phyloP scores from a whole-genome alignment of 1,140 invertebrate genomes.

The Apis florea region DNA sequence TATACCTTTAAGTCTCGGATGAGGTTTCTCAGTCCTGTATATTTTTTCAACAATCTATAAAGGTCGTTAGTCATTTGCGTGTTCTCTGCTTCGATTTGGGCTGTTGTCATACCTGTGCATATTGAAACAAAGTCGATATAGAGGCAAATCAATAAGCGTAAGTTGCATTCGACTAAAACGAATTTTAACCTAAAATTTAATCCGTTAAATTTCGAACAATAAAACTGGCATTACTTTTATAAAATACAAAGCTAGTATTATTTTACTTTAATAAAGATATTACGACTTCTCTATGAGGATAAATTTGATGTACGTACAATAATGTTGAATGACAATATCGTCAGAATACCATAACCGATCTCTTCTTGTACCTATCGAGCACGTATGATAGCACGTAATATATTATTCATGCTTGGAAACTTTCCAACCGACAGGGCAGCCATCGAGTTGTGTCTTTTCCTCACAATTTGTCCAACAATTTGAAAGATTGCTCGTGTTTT shows the following conservation, averaged over 20 bases:
- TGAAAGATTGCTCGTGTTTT: neutral
- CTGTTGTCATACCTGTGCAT: constrained; percentile 92
- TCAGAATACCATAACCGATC: constrained; percentile 9
- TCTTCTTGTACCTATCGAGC: constrained; percentile 2
- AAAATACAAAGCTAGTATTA: no score
- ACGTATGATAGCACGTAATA: constrained; percentile 40
- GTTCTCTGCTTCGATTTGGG: constrained; percentile 95
- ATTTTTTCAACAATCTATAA: constrained; percentile 94
- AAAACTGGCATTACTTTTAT: no score
- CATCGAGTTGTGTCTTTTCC: constrained; percentile 28
- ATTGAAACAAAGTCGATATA: constrained; percentile 11
- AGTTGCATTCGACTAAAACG: neutral
- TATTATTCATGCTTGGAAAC: constrained; percentile 54
- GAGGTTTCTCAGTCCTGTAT: constrained; percentile 91
- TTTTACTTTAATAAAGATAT: no score
- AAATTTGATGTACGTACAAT: neutral
- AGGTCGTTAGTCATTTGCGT: constrained; percentile 97
- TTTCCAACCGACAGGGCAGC: constrained; percentile 44
- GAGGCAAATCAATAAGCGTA: constrained; percentile 17
- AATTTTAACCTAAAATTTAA: no score
- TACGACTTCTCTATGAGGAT: no score
- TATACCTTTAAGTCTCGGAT: constrained; percentile 92
- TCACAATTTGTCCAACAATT: constrained; percentile 15
- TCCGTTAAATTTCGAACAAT: no score
- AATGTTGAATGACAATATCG: constrained; percentile 1